Conservation (phyloP, 2,113 vertebrate genomes). For the Prochilodus magdalenae region DNA sequence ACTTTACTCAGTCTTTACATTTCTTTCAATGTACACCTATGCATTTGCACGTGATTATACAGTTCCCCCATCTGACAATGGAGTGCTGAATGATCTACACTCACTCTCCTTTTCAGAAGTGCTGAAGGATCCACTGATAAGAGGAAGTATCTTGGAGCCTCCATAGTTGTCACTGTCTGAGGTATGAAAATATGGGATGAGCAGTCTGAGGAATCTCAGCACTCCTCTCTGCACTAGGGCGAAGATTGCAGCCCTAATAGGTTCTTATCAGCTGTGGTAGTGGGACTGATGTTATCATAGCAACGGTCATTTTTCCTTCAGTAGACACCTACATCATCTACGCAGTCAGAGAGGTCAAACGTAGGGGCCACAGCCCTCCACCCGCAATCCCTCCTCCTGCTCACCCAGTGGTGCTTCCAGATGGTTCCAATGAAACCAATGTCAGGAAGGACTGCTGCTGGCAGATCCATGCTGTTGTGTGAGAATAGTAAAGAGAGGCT, state of each 20-base stretch:
- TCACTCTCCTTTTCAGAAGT: background rate
- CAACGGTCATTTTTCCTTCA: background rate
- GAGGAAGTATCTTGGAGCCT: slow-evolving; percentile 4
- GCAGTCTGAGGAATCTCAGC: slow-evolving; percentile 12
- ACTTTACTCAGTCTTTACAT: too few species aligned
- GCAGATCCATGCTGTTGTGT: slow-evolving; percentile 15
- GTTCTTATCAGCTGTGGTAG: slow-evolving; percentile 4
- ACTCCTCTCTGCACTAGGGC: background rate
- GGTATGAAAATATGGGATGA: slow-evolving; percentile 8
- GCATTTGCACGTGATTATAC: too few species aligned
- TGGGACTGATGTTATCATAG: slow-evolving; percentile 20
- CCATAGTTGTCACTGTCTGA: slow-evolving; percentile 8
- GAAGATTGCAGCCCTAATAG: slow-evolving; percentile 20
- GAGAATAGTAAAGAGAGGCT: slow-evolving; percentile 17
- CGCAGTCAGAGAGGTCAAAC: background rate
- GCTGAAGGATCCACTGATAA: slow-evolving; percentile 9
- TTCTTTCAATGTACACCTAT: too few species aligned
- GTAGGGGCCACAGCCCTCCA: background rate
- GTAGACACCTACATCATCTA: slow-evolving; percentile 24
- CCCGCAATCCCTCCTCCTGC: slow-evolving; percentile 4
- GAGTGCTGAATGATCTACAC: background rate
- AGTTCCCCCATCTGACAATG: background rate
- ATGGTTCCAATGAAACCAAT: slow-evolving; percentile 46
- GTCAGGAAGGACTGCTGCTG: slow-evolving; percentile 39
- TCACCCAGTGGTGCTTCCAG: slow-evolving; percentile 21